phyloP scores from a whole-genome alignment of 2,888 invertebrate species.

The Odontothrips loti region DNA sequence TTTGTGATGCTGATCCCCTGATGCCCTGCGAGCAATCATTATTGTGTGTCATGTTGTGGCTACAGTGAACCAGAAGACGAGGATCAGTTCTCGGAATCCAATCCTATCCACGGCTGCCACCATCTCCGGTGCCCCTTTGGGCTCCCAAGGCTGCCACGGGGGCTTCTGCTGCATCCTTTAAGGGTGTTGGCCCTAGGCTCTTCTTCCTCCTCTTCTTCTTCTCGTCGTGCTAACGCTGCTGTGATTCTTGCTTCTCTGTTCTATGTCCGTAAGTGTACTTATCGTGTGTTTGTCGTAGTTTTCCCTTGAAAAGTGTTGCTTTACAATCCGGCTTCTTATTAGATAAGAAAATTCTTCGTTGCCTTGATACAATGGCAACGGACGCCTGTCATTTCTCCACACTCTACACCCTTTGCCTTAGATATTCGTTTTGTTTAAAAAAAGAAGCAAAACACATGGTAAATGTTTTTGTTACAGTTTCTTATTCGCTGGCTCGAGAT shows the following conservation, averaged over 20 bases:
- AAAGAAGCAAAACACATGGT: neutral
- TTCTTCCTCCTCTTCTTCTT: neutral
- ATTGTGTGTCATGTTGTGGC: slow-evolving; percentile 11
- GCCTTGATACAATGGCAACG: neutral
- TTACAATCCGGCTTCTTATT: neutral
- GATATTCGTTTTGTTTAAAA: neutral
- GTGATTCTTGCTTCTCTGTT: neutral
- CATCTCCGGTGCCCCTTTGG: slow-evolving; percentile 41
- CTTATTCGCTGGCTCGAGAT: neutral
- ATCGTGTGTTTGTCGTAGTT: neutral
- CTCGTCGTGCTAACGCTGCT: neutral
- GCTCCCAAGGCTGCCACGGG: slow-evolving; percentile 44
- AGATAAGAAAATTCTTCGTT: neutral
- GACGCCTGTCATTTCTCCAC: neutral
- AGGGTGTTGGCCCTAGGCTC: slow-evolving; percentile 28
- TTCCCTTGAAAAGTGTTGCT: neutral
- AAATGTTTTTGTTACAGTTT: neutral
- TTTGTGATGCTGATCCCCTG: neutral
- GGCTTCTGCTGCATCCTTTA: slow-evolving; percentile 41
- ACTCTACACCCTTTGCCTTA: too few relatives aligned
- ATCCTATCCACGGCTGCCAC: slow-evolving; percentile 41
- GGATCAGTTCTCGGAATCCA: slow-evolving; percentile 38
- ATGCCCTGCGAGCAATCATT: neutral
- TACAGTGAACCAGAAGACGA: slow-evolving; percentile 40
- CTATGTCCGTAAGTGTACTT: slow-evolving; percentile 2